phyloP scores from a whole-genome alignment of 2,113 vertebrate genomes.

The Synodontis membranacea region DNA sequence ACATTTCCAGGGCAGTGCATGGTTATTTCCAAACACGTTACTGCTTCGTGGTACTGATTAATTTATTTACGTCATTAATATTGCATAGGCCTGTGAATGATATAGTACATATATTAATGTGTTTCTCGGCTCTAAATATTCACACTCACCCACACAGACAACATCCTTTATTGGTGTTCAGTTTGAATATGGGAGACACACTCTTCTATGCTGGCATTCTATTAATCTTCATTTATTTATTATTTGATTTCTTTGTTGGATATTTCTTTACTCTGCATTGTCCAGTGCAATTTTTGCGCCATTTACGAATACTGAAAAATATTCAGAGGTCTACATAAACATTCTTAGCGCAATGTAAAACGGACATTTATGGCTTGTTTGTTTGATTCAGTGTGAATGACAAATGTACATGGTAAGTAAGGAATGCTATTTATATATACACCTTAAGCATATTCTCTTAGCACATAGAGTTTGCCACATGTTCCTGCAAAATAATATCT shows the following conservation, averaged over 20 bases:
- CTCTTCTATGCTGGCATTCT: slow-evolving; percentile 71
- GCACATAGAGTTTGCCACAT: background rate
- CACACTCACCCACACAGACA: background rate
- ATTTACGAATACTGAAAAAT: background rate
- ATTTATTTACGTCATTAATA: slow-evolving; percentile 21
- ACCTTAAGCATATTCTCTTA: background rate
- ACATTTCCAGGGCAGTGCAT: background rate
- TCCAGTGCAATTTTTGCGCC: slow-evolving; percentile 74
- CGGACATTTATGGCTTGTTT: background rate
- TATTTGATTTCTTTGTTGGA: slow-evolving; percentile 73
- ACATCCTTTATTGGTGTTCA: slow-evolving; percentile 68
- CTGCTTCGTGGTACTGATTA: background rate
- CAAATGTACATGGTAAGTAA: background rate
- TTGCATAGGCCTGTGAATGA: slow-evolving; percentile 6
- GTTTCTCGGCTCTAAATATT: slow-evolving; percentile 4
- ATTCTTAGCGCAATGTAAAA: background rate
- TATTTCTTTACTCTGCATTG: slow-evolving; percentile 77
- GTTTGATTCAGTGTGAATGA: background rate
- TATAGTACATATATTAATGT: background rate
- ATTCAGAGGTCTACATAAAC: background rate
- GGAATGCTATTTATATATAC: background rate
- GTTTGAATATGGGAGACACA: slow-evolving; percentile 69
- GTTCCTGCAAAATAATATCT: background rate
- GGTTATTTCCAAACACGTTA: background rate
- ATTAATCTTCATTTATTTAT: slow-evolving; percentile 77